A percentile compares a stretch with the other conserved stretches of the same genome.
phyloP scores from a whole-genome alignment of 2,888 invertebrate species.

The Onthophagus sagittarius region DNA sequence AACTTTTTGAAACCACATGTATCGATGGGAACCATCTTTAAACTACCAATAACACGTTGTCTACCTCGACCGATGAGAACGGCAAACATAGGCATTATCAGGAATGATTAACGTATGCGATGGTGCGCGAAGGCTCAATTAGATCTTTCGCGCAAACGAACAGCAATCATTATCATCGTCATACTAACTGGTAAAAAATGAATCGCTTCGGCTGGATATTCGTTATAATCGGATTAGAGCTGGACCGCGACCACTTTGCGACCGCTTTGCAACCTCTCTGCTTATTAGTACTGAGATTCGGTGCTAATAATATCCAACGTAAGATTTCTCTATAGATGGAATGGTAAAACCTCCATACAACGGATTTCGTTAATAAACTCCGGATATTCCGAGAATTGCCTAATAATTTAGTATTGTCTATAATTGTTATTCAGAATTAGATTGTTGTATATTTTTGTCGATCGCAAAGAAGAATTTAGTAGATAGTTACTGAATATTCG shows the following conservation, averaged over 20 bases:
- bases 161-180: conserved; percentile 29
- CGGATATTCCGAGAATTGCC: too few relatives aligned
- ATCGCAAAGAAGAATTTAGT: too few relatives aligned
- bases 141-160: conserved; percentile 33
- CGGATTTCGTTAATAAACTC: too few relatives aligned
- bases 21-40: too few relatives aligned
- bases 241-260: conserved; percentile 20
- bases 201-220: conserved; percentile 22
- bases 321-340: not conserved
- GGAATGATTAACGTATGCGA: conserved; percentile 28
- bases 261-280: conserved; percentile 19
- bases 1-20: too few relatives aligned
- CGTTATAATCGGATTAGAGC: conserved; percentile 24
- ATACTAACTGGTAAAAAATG: conserved; percentile 27
- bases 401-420: too few relatives aligned
- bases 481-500: too few relatives aligned
- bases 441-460: too few relatives aligned
- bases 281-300: conserved; percentile 19
- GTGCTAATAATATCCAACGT: conserved; percentile 5
- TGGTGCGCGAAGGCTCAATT: conserved; percentile 33
- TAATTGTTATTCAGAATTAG: too few relatives aligned
- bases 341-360: too few relatives aligned
- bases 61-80: conserved; percentile 23
- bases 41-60: not conserved
- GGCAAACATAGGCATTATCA: conserved; percentile 32